A percentile compares a stretch with the other conserved stretches of the same genome.
These are phyloP conservation scores for Saimiri boliviensis DNA, from an alignment of 2,113 vertebrate genomes.

Conservation along the genomic window DNA sequence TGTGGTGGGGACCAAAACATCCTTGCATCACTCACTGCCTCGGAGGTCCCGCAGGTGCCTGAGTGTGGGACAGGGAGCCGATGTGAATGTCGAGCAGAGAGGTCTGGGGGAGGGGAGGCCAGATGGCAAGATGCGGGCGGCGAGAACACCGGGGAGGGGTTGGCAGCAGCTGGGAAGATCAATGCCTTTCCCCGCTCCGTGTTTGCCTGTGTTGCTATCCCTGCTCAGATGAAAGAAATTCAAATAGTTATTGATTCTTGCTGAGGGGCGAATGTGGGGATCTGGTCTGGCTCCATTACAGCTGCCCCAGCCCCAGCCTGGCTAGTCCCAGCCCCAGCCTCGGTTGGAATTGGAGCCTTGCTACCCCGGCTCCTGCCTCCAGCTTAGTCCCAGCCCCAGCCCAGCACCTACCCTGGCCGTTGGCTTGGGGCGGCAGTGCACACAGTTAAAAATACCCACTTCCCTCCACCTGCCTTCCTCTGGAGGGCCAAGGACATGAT, in stretches of 20 bases:
- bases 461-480: neutral
- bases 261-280: conserved; percentile 65
- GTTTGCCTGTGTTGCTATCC: conserved; percentile 78
- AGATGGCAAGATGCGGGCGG: conserved; percentile 67
- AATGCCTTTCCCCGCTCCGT: conserved; percentile 76
- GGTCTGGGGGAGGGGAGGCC: conserved; percentile 68
- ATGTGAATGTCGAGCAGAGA: neutral
- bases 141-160: conserved; percentile 53
- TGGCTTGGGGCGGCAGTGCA: neutral
- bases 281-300: conserved; percentile 45
- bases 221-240: conserved; percentile 81
- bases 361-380: neutral
- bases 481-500: too few species aligned
- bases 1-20: neutral
- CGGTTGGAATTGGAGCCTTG: neutral
- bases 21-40: neutral
- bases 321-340: neutral
- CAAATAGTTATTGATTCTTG: conserved; percentile 80
- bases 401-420: neutral
- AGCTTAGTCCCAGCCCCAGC: neutral
- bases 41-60: neutral
- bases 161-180: conserved; percentile 79
- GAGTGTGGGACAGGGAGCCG: conserved; percentile 15
- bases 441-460: neutral
- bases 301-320: conserved; percentile 1